These are phyloP conservation scores for Sweltsa coloradensis DNA, from an alignment of 1,140 invertebrate genomes.

Conservation along the genomic window DNA sequence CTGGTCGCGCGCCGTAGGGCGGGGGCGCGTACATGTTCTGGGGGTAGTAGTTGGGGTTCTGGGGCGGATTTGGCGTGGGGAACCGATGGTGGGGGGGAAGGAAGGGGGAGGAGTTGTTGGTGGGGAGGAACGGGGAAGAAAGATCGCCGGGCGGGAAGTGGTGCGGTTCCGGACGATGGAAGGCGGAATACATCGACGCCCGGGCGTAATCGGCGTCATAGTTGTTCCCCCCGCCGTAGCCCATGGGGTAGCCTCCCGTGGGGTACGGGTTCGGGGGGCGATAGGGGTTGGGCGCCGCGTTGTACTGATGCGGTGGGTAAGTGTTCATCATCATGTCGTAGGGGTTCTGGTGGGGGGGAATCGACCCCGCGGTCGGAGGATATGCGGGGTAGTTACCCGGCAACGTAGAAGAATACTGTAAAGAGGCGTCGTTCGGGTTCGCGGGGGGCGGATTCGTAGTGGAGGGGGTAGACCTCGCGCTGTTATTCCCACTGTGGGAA, in stretches of 20 bases:
- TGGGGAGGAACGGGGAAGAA: conserved; percentile 20
- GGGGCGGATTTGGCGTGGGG: conserved; percentile 3
- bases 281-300: background rate
- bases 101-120: conserved; percentile 2
- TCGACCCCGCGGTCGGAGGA: background rate
- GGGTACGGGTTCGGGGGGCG: background rate
- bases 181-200: conserved; percentile 31
- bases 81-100: conserved; percentile 2
- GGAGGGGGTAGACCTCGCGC: conserved; percentile 11
- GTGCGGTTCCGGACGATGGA: conserved; percentile 29
- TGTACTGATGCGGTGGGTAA: conserved; percentile 5
- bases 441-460: background rate
- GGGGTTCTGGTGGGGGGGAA: conserved; percentile 1
- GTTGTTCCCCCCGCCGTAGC: conserved; percentile 17
- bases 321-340: conserved; percentile 7
- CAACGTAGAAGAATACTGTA: background rate
- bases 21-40: conserved; percentile 12
- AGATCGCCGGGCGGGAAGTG: conserved; percentile 25
- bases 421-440: background rate
- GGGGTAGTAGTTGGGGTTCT: conserved; percentile 10
- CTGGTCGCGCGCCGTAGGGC: conserved; percentile 6
- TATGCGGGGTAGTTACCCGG: background rate
- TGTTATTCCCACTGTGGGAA: conserved; percentile 11
- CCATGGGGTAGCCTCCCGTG: background rate
- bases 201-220: conserved; percentile 34